Percentiles rank a stretch among this genome's conserved stretches.
phyloP scores from a whole-genome alignment of 2,797 vertebrate genomes.

The Gambelia wislizenii region DNA sequence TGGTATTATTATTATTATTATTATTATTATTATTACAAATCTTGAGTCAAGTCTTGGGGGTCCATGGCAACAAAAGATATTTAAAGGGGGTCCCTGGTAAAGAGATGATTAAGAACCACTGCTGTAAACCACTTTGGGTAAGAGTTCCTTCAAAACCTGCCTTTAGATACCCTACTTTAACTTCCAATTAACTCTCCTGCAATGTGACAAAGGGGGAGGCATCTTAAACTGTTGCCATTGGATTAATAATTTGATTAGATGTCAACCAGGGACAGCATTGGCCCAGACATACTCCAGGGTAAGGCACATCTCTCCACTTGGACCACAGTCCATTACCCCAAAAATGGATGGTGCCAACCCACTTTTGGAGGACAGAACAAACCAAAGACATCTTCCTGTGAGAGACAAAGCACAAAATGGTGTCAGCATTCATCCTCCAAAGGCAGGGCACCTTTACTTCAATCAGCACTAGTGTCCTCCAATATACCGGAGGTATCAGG shows the following conservation, averaged over 20 bases:
- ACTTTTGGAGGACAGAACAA: too few relatives aligned
- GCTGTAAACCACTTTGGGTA: background rate
- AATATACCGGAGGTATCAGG: background rate
- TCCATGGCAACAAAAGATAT: too few relatives aligned
- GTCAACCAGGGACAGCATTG: background rate
- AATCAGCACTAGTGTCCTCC: background rate
- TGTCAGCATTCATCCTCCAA: background rate
- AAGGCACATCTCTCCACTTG: too few relatives aligned
- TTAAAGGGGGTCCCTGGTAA: too few relatives aligned
- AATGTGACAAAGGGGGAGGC: background rate
- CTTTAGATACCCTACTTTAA: background rate
- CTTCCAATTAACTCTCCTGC: background rate
- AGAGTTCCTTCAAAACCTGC: background rate
- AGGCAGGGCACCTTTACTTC: background rate
- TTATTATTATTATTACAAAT: too few relatives aligned
- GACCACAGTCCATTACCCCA: too few relatives aligned
- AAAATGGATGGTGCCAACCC: too few relatives aligned
- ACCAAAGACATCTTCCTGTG: background rate
- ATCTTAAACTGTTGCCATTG: background rate
- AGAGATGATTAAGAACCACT: too few relatives aligned
- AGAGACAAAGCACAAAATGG: background rate
- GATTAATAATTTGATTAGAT: background rate
- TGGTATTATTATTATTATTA: too few relatives aligned
- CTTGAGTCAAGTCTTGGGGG: too few relatives aligned
- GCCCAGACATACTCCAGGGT: too few relatives aligned